Percentiles rank a stretch among this genome's conserved stretches.
Evolutionary conservation across 2,113 vertebrate species (phyloP).

Genomic region (Shinisaurus crocodilurus): DNA sequence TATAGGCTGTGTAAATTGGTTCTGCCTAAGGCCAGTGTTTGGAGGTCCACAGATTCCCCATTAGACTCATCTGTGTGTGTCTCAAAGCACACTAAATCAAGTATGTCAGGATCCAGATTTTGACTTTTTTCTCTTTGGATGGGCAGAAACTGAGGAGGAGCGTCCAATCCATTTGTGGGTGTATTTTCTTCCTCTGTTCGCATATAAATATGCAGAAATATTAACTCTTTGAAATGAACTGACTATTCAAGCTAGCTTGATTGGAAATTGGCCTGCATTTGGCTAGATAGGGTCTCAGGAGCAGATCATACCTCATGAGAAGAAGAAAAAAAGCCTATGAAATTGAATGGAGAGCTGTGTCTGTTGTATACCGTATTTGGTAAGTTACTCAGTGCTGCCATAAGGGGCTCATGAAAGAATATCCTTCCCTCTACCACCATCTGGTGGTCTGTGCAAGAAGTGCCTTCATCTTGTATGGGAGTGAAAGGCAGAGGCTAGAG

Average conservation of each 20-base stretch:
- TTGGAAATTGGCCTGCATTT: not conserved
- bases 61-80: not conserved
- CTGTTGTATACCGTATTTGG: too few relatives aligned
- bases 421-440: not conserved
- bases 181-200: too few relatives aligned
- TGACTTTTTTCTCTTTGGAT: not conserved
- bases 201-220: not conserved
- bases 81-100: too few relatives aligned
- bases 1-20: too few relatives aligned
- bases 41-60: not conserved
- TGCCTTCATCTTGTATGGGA: not conserved
- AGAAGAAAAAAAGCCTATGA: not conserved
- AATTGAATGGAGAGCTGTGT: too few relatives aligned
- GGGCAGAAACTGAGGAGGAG: not conserved
- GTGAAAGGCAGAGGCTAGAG: not conserved
- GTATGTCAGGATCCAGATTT: not conserved
- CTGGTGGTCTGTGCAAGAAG: not conserved
- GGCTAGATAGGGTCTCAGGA: not conserved
- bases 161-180: too few relatives aligned
- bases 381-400: not conserved
- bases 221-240: not conserved
- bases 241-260: not conserved
- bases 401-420: not conserved
- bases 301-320: not conserved
- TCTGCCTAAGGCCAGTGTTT: too few relatives aligned